Evolutionary conservation across 2,113 vertebrate genomes (phyloP).

Genomic region (Cyanoramphus novaezelandiae): DNA sequence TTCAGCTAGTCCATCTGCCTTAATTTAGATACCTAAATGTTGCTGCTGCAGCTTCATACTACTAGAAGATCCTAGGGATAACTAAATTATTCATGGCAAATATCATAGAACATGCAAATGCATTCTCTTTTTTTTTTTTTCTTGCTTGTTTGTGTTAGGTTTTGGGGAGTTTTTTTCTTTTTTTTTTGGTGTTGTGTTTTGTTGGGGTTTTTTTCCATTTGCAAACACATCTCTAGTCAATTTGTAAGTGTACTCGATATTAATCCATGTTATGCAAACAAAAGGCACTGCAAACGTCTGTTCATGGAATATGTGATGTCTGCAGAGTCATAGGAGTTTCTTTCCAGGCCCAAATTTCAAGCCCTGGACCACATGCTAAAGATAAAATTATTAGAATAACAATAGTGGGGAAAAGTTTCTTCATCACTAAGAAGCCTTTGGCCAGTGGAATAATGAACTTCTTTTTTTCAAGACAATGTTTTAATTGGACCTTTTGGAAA

Average conservation of each 20-base stretch:
- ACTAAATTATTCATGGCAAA: background rate
- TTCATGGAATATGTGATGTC: background rate
- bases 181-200: background rate
- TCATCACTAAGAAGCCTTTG: background rate
- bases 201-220: background rate
- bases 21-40: background rate
- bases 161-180: accelerated
- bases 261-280: background rate
- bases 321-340: background rate
- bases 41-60: background rate
- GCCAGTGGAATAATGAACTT: background rate
- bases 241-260: background rate
- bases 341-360: background rate
- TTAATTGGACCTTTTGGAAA: background rate
- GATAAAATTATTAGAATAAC: background rate
- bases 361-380: background rate
- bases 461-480: background rate
- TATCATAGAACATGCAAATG: background rate
- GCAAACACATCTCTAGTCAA: background rate
- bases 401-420: background rate
- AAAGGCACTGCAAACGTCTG: background rate
- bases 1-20: background rate
- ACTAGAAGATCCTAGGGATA: background rate
- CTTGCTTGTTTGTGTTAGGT: background rate
- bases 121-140: background rate